Evolutionary conservation across 2,797 vertebrate species (phyloP).

Genomic region (Megalops cyprinoides): DNA sequence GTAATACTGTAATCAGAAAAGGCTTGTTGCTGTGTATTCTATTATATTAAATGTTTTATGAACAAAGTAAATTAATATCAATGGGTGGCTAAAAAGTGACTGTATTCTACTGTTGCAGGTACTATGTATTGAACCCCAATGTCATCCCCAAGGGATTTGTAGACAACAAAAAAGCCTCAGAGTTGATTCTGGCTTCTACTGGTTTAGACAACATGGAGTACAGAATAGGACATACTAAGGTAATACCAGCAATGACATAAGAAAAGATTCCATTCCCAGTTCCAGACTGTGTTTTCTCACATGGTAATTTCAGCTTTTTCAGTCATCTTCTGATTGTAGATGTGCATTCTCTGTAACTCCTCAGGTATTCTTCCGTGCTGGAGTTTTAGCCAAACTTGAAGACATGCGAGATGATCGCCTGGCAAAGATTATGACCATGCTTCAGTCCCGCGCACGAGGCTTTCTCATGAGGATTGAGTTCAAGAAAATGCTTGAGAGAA

Average conservation of each 20-base stretch:
- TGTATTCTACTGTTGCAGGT: slow-evolving; percentile 52
- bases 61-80: neutral
- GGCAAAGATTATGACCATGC: slow-evolving; percentile 68
- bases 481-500: slow-evolving; percentile 74
- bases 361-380: slow-evolving; percentile 70
- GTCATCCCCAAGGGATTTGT: slow-evolving; percentile 69
- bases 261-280: neutral
- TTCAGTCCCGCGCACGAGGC: slow-evolving; percentile 60
- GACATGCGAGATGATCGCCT: slow-evolving; percentile 69
- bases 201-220: slow-evolving; percentile 63
- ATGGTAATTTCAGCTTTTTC: neutral
- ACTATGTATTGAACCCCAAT: slow-evolving; percentile 73
- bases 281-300: neutral
- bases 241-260: slow-evolving; percentile 24
- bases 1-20: neutral
- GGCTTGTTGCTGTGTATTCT: neutral
- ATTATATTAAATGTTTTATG: neutral
- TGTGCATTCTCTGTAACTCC: slow-evolving; percentile 6
- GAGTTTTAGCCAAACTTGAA: slow-evolving; percentile 71
- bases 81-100: neutral
- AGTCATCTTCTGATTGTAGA: neutral
- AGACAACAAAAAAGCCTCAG: slow-evolving; percentile 73
- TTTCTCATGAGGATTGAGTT: slow-evolving; percentile 69
- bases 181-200: slow-evolving; percentile 63
- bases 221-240: slow-evolving; percentile 69